Percentiles rank a stretch among this genome's conserved stretches.
Evolutionary conservation across 1,140 invertebrate genomes (phyloP).

Genomic region (Aphaenogaster floridana): DNA sequence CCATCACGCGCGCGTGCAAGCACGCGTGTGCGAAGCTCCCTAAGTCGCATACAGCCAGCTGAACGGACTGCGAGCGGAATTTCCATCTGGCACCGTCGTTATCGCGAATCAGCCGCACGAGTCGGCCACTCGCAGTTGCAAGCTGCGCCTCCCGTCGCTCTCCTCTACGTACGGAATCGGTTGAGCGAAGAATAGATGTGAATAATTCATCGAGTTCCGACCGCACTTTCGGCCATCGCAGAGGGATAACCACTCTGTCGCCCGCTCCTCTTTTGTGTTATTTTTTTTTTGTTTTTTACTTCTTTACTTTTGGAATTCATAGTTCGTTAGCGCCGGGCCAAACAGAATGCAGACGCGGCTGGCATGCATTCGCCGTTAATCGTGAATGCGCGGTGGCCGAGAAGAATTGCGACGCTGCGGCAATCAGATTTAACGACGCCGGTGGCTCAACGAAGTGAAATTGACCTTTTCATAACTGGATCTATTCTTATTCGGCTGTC

Average conservation of each 20-base stretch:
- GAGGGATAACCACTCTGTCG: slow-evolving; percentile 42
- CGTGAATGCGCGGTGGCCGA: slow-evolving; percentile 42
- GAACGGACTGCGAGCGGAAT: slow-evolving; percentile 39
- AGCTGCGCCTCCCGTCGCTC: slow-evolving; percentile 3
- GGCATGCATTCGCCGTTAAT: slow-evolving; percentile 53
- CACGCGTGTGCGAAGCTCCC: slow-evolving; percentile 17
- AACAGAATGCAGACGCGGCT: slow-evolving; percentile 67
- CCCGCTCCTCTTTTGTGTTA: slow-evolving; percentile 32
- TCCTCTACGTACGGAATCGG: slow-evolving; percentile 61
- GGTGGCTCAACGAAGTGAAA: slow-evolving; percentile 18
- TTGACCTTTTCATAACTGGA: slow-evolving; percentile 45
- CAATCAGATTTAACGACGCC: slow-evolving; percentile 50
- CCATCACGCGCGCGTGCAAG: slow-evolving; percentile 23
- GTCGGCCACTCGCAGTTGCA: slow-evolving; percentile 42
- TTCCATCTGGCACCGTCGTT: slow-evolving; percentile 63
- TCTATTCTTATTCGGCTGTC: slow-evolving; percentile 5
- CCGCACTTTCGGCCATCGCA: slow-evolving; percentile 67
- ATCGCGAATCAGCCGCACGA: slow-evolving; percentile 48
- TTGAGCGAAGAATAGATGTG: slow-evolving; percentile 74
- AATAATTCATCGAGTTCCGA: slow-evolving; percentile 81
- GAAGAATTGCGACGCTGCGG: slow-evolving; percentile 35
- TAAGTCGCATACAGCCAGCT: slow-evolving; percentile 27
- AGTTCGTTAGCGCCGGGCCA: slow-evolving; percentile 79
- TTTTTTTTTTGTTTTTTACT: slow-evolving; percentile 67
- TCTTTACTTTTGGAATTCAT: slow-evolving; percentile 80